Conservation (phyloP, 2,113 vertebrate species). For the Donacobius atricapilla region DNA sequence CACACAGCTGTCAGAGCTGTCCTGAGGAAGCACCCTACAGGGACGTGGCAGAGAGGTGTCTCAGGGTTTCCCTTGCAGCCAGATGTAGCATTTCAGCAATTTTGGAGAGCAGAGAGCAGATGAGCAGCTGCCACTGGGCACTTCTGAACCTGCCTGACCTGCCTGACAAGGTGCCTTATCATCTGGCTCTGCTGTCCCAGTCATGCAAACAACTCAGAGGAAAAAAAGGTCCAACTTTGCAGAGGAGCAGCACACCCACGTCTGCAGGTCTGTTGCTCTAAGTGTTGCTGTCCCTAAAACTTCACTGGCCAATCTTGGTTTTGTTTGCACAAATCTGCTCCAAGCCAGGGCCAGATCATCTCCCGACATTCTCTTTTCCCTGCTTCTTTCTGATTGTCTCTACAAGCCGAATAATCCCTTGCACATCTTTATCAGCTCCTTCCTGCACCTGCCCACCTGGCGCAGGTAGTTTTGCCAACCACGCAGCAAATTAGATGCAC, state of each 20-base stretch:
- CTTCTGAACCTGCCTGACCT: not conserved
- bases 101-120: not conserved
- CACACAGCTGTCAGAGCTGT: not conserved
- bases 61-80: not conserved
- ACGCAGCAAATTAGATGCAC: not conserved
- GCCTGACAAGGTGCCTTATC: not conserved
- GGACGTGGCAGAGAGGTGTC: not conserved
- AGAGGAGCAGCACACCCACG: not conserved
- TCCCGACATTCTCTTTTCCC: not conserved
- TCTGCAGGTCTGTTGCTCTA: accelerated
- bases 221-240: not conserved
- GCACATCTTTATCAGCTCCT: not conserved
- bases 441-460: not conserved
- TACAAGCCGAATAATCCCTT: not conserved
- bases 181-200: not conserved
- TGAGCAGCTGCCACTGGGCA: not conserved
- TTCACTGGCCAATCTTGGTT: not conserved
- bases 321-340: not conserved
- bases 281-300: not conserved
- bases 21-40: not conserved
- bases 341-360: not conserved
- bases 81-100: not conserved
- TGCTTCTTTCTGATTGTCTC: not conserved
- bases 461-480: not conserved
- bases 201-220: not conserved